Evolutionary conservation across 2,113 vertebrate genomes (phyloP), one percentile per base, ranked within the genome.

Genomic region (Leucoraja erinaceus): DNA sequence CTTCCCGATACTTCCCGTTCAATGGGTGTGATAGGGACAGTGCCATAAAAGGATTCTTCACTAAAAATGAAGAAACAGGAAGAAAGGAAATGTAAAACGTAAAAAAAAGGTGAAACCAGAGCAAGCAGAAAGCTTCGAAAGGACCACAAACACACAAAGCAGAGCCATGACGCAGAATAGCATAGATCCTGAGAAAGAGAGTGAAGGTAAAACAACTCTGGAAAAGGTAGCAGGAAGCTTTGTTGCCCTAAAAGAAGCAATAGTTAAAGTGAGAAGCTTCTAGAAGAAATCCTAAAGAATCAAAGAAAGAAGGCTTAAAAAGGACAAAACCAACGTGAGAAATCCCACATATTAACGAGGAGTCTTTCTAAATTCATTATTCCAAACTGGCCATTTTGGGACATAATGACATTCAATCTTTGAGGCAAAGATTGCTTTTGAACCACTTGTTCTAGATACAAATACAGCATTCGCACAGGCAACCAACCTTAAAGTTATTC

Each of bases 11-110:
- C 96, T 95, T 97, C 97, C 96, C 96, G 97, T 96, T 96, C 98
- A 97, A 97, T 96, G 96, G 97, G 97, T 96, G 97, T 98, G 96
- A 98, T 98, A 96, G 97, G 96, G 96, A 98, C 95, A 95, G 96
- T 97, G 96, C 96, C 97, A 97, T 96, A 98, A 97, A 98, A 98
- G 96, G 97, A 97, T 95, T 97, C 96, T 95, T 97, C 97, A 97
- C 97, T 97, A 95, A 96, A 95, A 94, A 95, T 93, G 94, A 95
- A 95, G 93, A 3, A 94, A 95, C 93, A 94, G 93, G 94, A 96
- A 95, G 66, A 75, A 93, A 81, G 90, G 93, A 76, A 93, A 91
- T 83, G 25, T 75, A 93, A 91, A 91, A 91, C 94, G 93, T 88
- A 94, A 70, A 93, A 70, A 93, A 93, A 93, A 94, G 78, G 94